Evolutionary conservation across 2,888 invertebrate species (phyloP), one percentile per base, ranked within the genome.

Genomic region (Acholoe squamosa): DNA sequence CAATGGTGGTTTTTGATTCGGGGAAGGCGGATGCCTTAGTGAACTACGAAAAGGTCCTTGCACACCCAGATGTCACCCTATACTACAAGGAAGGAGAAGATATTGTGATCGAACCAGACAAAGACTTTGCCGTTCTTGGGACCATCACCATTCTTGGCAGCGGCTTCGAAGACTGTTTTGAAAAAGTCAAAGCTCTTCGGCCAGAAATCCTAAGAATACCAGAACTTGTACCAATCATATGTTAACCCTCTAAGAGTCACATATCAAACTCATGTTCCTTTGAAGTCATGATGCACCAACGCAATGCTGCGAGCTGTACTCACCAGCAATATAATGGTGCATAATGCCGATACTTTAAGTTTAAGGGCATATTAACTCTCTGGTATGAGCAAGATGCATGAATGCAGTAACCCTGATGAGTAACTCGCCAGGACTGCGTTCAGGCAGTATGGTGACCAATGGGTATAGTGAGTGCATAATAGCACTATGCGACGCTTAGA

Each of bases 51-150:
- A 91, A 91, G 43, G 91, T 90, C 22, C n/a, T 56, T 22, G 51
- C 34, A 25, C 90, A 91, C 67, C 90, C 84, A 7, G 80, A 91
- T 43, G 90, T 91, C 16, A 51, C 54, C 22, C 77, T 91, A 5
- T 61, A 86, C 56, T 91, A 91, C 86, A 84, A 71, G n/a, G 80
- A 89, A 7, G 90, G 91, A 10, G 88, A 91, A 43, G 91, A 91
- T 19, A 90, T 91, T 43, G 52, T 80, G 1, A 90, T 91, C 28
- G 91, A 88, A 56, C 91, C 91, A 7, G 91, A 90, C 56, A 90
- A 91, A 43, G 80, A 90, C 71, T 89, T 54, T 33, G 61, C 90
- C 43, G 84, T 91, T 34, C 16, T 91, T 7, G 91, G 91, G 10
- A 52, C 31, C 3, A 77, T 91, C n/a, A 90, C 90, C 14, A 54